phyloP scores from a whole-genome alignment of 2,888 invertebrate species.

The Spilosoma lubricipeda region DNA sequence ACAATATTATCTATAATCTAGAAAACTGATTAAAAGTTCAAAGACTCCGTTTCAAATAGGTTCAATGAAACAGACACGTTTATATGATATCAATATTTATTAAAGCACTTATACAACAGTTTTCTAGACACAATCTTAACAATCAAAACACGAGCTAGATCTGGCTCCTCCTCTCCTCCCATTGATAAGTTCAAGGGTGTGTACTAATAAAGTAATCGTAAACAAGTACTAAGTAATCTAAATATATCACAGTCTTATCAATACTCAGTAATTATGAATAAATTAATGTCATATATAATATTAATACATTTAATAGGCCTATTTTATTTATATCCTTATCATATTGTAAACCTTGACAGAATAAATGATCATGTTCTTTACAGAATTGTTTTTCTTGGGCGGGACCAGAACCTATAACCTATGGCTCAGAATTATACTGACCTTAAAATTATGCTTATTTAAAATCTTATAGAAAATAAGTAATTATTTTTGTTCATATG shows the following conservation, averaged over 20 bases:
- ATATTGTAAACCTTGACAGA: background rate
- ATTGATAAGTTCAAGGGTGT: background rate
- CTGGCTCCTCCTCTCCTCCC: background rate
- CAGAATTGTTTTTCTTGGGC: background rate
- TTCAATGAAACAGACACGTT: slow-evolving; percentile 20
- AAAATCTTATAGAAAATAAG: slow-evolving; percentile 30
- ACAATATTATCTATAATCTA: background rate
- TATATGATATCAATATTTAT: slow-evolving; percentile 22
- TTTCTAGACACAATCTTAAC: slow-evolving; percentile 15
- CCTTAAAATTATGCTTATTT: background rate
- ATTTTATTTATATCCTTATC: background rate
- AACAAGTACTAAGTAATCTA: slow-evolving; percentile 36
- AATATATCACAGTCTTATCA: slow-evolving; percentile 47
- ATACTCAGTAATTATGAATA: slow-evolving; percentile 35
- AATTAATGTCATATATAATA: background rate
- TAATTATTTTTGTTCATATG: slow-evolving; percentile 30
- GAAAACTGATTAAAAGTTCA: slow-evolving; percentile 3
- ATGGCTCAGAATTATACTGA: background rate
- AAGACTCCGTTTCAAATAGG: background rate
- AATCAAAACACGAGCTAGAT: background rate
- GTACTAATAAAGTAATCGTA: slow-evolving; percentile 20
- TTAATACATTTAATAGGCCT: background rate
- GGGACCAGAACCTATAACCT: background rate
- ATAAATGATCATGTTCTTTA: background rate
- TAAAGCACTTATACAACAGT: slow-evolving; percentile 21